Evolutionary conservation across 2,113 vertebrate genomes (phyloP).

Genomic region (Labeo catla): DNA sequence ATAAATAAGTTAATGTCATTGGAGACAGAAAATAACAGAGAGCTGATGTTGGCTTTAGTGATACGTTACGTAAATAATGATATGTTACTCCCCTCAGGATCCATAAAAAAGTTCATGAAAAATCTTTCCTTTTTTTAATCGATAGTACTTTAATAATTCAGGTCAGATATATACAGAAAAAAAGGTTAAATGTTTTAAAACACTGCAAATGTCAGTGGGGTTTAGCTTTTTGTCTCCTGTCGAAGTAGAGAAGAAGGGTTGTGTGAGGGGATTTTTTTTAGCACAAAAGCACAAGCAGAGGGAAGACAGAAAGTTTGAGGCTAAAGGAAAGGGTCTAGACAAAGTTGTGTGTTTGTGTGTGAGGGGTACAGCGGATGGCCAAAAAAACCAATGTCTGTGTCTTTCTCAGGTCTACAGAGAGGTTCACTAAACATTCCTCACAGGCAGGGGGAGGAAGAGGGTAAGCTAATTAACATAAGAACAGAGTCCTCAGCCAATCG

Average conservation of each 20-base stretch:
- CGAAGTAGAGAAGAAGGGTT: background rate
- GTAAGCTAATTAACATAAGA: slow-evolving; percentile 71
- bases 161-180: background rate
- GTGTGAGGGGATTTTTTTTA: background rate
- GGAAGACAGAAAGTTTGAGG: slow-evolving; percentile 36
- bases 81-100: background rate
- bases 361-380: slow-evolving; percentile 15
- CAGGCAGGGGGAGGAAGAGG: slow-evolving; percentile 67
- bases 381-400: slow-evolving; percentile 51
- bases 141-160: background rate
- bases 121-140: background rate
- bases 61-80: background rate
- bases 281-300: background rate
- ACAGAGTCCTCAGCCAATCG: slow-evolving; percentile 67
- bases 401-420: slow-evolving; percentile 56
- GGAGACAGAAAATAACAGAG: background rate
- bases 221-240: background rate
- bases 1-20: background rate
- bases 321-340: slow-evolving; percentile 50
- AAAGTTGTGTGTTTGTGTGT: slow-evolving; percentile 46
- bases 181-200: background rate
- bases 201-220: background rate
- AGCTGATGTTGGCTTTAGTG: background rate
- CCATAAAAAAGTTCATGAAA: background rate
- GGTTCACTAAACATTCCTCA: slow-evolving; percentile 57